A percentile compares a stretch with the other conserved stretches of the same genome.
Evolutionary conservation across 1,140 invertebrate genomes (phyloP).

Genomic region (Neomicropteryx cornuta): DNA sequence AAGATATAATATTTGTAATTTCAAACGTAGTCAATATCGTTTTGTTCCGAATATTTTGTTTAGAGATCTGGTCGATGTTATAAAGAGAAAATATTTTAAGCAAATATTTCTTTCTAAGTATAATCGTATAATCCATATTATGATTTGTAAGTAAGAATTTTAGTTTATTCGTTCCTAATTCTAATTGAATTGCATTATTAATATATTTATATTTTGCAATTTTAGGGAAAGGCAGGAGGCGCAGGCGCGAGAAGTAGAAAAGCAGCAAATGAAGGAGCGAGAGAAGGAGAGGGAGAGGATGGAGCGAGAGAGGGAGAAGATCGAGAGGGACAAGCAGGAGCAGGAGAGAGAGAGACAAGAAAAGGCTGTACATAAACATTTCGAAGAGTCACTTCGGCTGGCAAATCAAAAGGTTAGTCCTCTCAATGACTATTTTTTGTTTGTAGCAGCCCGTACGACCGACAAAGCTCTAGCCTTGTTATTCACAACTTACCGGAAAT

Average conservation of each 20-base stretch:
- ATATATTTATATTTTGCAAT: no score
- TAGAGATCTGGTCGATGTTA: no score
- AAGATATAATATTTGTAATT: no score
- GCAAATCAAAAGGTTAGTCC: conserved; percentile 69
- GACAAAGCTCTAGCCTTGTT: not conserved
- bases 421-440: conserved; percentile 3
- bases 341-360: conserved; percentile 49
- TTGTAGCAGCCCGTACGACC: not conserved
- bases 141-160: no score
- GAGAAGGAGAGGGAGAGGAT: conserved; percentile 38
- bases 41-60: no score
- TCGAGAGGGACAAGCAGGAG: conserved; percentile 38
- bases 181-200: no score
- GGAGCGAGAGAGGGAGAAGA: conserved; percentile 41
- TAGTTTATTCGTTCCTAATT: no score
- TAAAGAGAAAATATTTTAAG: no score
- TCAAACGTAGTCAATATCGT: no score
- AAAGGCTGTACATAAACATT: conserved; percentile 76
- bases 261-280: conserved; percentile 44
- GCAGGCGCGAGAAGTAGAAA: conserved; percentile 49
- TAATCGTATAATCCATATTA: no score
- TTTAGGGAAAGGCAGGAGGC: conserved; percentile 52
- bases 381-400: conserved; percentile 74
- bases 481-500: no score
- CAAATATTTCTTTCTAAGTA: no score